Conservation (phyloP, 2,797 vertebrate species). For the Falco biarmicus region DNA sequence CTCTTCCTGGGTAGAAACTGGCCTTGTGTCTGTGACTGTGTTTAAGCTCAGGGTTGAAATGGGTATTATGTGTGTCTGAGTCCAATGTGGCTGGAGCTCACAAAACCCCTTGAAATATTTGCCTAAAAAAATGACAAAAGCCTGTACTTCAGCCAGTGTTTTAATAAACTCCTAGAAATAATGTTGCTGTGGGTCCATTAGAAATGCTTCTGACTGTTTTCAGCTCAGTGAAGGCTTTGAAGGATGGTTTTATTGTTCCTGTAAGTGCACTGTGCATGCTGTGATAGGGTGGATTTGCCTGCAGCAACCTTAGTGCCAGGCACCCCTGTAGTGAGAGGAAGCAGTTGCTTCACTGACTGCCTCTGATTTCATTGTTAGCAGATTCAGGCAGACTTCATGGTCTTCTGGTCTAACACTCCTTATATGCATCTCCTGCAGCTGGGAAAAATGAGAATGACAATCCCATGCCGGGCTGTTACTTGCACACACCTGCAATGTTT, state of each 20-base stretch:
- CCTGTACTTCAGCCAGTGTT: not conserved
- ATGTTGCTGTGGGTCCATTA: not conserved
- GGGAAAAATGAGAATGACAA: slow-evolving; percentile 95
- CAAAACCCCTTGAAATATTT: not conserved
- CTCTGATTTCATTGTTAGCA: not conserved
- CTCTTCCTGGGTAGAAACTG: not conserved
- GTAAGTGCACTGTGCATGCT: not conserved
- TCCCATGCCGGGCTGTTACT: slow-evolving; percentile 93
- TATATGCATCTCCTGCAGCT: slow-evolving; percentile 78
- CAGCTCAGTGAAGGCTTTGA: not conserved
- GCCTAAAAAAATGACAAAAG: not conserved
- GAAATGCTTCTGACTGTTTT: not conserved
- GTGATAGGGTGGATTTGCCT: not conserved
- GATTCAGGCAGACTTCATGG: not conserved
- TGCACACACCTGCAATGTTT: slow-evolving; percentile 97
- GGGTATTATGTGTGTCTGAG: not conserved
- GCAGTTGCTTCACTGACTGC: not conserved
- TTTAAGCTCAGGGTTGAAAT: not conserved
- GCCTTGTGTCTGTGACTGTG: not conserved
- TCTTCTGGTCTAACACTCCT: not conserved
- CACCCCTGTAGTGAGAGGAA: not conserved
- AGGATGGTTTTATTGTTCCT: not conserved
- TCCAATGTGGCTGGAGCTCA: not conserved
- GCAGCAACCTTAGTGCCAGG: not conserved
- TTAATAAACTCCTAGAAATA: not conserved